phyloP scores from a whole-genome alignment of 2,888 invertebrate genomes.

The Drosophila antonietae region DNA sequence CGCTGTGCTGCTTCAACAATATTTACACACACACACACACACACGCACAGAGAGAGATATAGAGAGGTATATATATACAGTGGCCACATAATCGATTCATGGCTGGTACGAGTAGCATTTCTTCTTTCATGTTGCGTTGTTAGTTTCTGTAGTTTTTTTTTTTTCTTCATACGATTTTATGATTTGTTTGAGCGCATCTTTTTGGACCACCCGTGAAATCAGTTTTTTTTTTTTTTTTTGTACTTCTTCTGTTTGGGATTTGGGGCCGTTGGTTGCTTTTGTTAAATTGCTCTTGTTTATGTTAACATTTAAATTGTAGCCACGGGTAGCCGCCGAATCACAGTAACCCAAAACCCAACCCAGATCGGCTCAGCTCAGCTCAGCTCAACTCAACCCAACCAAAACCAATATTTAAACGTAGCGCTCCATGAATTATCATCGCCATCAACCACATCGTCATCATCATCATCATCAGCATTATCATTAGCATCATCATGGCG shows the following conservation, averaged over 20 bases:
- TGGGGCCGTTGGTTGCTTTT: constrained; percentile 55
- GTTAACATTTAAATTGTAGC: constrained; percentile 83
- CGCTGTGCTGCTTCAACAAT: constrained; percentile 36
- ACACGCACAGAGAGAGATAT: not conserved
- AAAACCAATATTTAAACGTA: constrained; percentile 78
- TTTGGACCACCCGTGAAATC: constrained; percentile 78
- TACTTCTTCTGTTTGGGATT: constrained; percentile 46
- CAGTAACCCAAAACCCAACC: constrained; percentile 22
- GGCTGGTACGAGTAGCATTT: constrained; percentile 73
- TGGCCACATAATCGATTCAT: constrained; percentile 81
- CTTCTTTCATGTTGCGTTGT: constrained; percentile 77
- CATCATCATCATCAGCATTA: constrained; percentile 39
- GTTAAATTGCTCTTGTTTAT: constrained; percentile 82
- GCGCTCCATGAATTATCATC: constrained; percentile 80
- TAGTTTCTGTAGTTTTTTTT: constrained; percentile 63
- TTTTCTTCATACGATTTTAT: constrained; percentile 69
- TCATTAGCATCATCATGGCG: constrained; percentile 43
- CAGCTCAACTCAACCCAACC: constrained; percentile 46
- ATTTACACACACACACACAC: constrained; percentile 41
- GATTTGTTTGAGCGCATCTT: constrained; percentile 82
- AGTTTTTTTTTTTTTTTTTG: constrained; percentile 51
- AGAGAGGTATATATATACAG: constrained; percentile 42
- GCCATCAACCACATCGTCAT: constrained; percentile 55
- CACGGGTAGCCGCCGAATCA: constrained; percentile 63
- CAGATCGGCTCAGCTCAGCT: constrained; percentile 7